Percentiles rank a stretch among this genome's conserved stretches.
Evolutionary conservation across 2,888 invertebrate species (phyloP).

Genomic region (Colletes collaris): DNA sequence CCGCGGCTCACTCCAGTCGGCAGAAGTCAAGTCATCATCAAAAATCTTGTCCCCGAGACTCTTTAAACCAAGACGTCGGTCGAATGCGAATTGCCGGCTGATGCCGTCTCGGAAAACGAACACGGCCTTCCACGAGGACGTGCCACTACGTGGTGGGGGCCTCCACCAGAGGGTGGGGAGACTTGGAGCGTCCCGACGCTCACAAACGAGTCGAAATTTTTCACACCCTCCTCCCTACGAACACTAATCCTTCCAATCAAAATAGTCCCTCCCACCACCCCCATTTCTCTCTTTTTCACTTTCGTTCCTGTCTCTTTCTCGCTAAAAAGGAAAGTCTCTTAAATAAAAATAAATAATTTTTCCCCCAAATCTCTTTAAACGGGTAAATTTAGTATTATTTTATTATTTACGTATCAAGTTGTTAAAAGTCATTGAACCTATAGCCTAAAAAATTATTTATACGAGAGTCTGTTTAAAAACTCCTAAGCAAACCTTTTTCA

Average conservation of each 20-base stretch:
- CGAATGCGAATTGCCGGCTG: constrained; percentile 91
- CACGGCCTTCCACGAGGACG: constrained; percentile 67
- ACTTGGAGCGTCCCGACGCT: constrained; percentile 10
- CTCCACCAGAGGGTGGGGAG: constrained; percentile 60
- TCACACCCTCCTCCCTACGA: constrained; percentile 27
- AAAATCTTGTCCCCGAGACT: constrained; percentile 84
- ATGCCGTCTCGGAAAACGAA: constrained; percentile 69
- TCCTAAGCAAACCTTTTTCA: too few species aligned
- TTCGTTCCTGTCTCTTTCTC: not conserved
- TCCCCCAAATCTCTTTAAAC: too few species aligned
- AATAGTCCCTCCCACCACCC: not conserved
- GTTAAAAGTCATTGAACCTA: too few species aligned
- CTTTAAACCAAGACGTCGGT: constrained; percentile 93
- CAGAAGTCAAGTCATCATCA: constrained; percentile 92
- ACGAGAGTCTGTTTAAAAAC: too few species aligned
- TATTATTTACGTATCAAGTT: too few species aligned
- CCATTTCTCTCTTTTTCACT: constrained; percentile 2
- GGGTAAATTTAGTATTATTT: too few species aligned
- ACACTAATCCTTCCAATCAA: constrained; percentile 20
- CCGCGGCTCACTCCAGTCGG: constrained; percentile 85
- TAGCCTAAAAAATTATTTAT: too few species aligned
- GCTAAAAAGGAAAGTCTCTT: not conserved
- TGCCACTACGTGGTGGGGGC: constrained; percentile 43
- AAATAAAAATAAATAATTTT: too few species aligned
- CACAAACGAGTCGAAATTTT: constrained; percentile 25